Evolutionary conservation across 2,888 invertebrate species (phyloP).

Genomic region (Ophioninae sp.): DNA sequence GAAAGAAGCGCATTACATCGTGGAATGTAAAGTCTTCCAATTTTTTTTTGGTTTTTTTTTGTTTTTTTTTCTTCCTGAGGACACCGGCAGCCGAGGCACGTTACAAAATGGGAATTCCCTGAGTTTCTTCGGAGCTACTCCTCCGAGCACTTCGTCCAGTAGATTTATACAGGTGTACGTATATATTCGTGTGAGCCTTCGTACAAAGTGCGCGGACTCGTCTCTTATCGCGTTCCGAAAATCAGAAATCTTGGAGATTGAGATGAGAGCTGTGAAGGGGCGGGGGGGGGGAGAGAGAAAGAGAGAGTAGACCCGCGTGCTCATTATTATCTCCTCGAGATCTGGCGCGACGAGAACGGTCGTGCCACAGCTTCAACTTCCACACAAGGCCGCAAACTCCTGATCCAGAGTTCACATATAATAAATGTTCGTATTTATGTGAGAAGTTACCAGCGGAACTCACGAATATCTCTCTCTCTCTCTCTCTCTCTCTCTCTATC

Average conservation of each 20-base stretch:
- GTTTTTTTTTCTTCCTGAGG: slow-evolving; percentile 50
- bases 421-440: slow-evolving; percentile 63
- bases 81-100: slow-evolving; percentile 56
- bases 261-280: slow-evolving; percentile 54
- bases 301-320: slow-evolving; percentile 43
- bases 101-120: slow-evolving; percentile 62
- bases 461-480: too few species aligned
- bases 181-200: slow-evolving; percentile 31
- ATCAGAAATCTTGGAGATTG: slow-evolving; percentile 63
- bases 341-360: slow-evolving; percentile 59
- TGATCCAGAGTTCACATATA: slow-evolving; percentile 48
- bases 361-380: slow-evolving; percentile 48
- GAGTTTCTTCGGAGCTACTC: slow-evolving; percentile 55
- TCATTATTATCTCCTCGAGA: slow-evolving; percentile 59
- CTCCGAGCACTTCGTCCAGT: slow-evolving; percentile 44
- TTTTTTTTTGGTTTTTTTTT: too few species aligned
- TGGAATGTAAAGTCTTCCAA: slow-evolving; percentile 61
- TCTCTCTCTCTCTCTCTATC: too few species aligned
- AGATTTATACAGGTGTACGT: slow-evolving; percentile 22
- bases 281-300: slow-evolving; percentile 45
- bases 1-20: slow-evolving; percentile 61
- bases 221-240: slow-evolving; percentile 57
- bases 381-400: slow-evolving; percentile 26
- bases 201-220: slow-evolving; percentile 31
- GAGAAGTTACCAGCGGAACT: slow-evolving; percentile 54